A percentile compares a stretch with the other conserved stretches of the same genome.
phyloP scores from a whole-genome alignment of 2,797 vertebrate species.

The Mormyrus hasselquistii region DNA sequence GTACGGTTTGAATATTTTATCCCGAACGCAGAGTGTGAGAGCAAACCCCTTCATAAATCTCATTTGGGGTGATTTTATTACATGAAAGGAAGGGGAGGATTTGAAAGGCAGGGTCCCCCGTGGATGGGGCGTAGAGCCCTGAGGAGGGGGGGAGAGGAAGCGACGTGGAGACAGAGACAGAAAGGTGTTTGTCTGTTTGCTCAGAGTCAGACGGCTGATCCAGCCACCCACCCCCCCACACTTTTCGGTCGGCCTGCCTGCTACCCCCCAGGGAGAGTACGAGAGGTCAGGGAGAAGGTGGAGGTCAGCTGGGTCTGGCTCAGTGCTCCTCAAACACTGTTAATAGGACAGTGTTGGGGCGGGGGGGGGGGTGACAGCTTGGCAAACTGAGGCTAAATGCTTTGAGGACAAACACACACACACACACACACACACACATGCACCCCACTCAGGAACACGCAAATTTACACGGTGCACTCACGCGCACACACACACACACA shows the following conservation, averaged over 20 bases:
- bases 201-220: constrained; percentile 53
- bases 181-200: constrained; percentile 60
- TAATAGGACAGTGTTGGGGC: constrained; percentile 50
- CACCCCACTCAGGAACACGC: neutral
- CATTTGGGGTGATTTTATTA: neutral
- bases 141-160: neutral
- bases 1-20: constrained; percentile 10
- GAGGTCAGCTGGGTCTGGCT: constrained; percentile 68
- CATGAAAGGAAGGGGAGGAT: neutral
- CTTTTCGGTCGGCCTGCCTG: constrained; percentile 44
- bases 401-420: constrained; percentile 21
- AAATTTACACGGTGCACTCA: neutral
- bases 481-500: constrained; percentile 8
- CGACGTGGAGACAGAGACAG: neutral
- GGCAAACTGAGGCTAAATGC: constrained; percentile 58
- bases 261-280: constrained; percentile 50
- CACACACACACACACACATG: constrained; percentile 14
- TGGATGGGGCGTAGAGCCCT: neutral
- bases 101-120: neutral
- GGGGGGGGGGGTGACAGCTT: constrained; percentile 32
- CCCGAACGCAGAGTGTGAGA: neutral
- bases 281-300: constrained; percentile 75
- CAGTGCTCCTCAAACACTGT: constrained; percentile 51
- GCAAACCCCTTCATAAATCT: neutral
- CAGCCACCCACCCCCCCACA: constrained; percentile 16